These are phyloP conservation scores for Paramisgurnus dabryanus DNA, from an alignment of 2,113 vertebrate genomes.

Conservation along the genomic window DNA sequence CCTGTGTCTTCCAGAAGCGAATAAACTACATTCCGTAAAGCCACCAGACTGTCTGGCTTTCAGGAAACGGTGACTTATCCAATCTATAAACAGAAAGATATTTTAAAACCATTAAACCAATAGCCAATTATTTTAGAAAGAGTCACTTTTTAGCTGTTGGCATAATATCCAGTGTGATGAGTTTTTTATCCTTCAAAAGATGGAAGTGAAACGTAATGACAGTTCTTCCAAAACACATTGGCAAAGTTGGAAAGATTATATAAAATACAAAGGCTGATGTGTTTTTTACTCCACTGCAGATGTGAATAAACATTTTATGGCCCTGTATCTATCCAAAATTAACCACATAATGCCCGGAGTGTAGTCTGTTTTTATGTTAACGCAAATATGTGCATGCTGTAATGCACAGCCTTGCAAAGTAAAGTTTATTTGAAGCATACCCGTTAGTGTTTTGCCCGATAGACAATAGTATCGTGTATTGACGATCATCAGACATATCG, in stretches of 20 bases:
- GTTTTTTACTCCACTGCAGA: neutral
- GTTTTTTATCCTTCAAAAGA: neutral
- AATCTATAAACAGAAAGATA: constrained; percentile 54
- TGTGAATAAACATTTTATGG: neutral
- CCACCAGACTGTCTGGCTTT: constrained; percentile 33
- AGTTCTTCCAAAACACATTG: neutral
- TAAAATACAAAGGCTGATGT: neutral
- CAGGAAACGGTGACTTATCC: neutral
- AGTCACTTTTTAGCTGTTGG: constrained; percentile 8
- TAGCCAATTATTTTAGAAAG: constrained; percentile 52
- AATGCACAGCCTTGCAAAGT: too few relatives aligned
- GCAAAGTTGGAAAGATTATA: neutral
- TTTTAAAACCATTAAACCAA: constrained; percentile 47
- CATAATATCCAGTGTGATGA: neutral
- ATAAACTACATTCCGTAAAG: neutral
- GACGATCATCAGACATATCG: too few relatives aligned
- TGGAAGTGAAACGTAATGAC: neutral
- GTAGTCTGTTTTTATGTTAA: too few relatives aligned
- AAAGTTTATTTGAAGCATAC: too few relatives aligned
- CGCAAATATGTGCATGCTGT: too few relatives aligned
- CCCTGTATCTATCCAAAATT: neutral
- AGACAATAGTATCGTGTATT: too few relatives aligned
- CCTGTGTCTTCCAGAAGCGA: constrained; percentile 1
- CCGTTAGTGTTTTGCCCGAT: too few relatives aligned
- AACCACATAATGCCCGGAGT: neutral